Evolutionary conservation across 2,113 vertebrate genomes (phyloP).

Genomic region (Salvelinus fontinalis): DNA sequence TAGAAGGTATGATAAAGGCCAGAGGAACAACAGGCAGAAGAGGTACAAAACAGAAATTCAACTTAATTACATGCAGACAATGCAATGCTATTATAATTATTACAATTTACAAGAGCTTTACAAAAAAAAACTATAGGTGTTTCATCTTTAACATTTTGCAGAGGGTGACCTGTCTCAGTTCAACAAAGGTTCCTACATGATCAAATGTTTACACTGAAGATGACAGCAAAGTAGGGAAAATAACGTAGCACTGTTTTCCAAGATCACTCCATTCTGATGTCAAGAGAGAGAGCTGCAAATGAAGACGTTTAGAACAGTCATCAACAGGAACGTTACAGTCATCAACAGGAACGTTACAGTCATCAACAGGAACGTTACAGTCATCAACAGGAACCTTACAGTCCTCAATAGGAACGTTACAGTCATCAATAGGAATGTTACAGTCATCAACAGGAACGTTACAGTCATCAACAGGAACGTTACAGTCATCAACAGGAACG

Average conservation of each 20-base stretch:
- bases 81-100: constrained; percentile 29
- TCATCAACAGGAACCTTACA: no score
- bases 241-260: neutral
- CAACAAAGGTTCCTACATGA: neutral
- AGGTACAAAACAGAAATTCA: constrained; percentile 44
- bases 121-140: neutral
- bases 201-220: constrained; percentile 20
- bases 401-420: no score
- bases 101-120: constrained; percentile 28
- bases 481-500: no score
- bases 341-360: neutral
- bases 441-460: no score
- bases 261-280: constrained; percentile 10
- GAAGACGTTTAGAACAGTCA: constrained; percentile 16
- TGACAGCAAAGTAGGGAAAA: constrained; percentile 7
- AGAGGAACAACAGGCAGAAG: constrained; percentile 35
- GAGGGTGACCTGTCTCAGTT: constrained; percentile 7
- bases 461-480: no score
- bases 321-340: constrained; percentile 17
- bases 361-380: neutral
- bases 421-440: no score
- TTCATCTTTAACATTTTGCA: constrained; percentile 26
- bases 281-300: constrained; percentile 16
- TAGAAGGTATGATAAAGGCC: constrained; percentile 39
- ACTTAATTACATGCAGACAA: constrained; percentile 43